Evolutionary conservation across 2,797 vertebrate genomes (phyloP).

Genomic region (Urophycis tenuis): DNA sequence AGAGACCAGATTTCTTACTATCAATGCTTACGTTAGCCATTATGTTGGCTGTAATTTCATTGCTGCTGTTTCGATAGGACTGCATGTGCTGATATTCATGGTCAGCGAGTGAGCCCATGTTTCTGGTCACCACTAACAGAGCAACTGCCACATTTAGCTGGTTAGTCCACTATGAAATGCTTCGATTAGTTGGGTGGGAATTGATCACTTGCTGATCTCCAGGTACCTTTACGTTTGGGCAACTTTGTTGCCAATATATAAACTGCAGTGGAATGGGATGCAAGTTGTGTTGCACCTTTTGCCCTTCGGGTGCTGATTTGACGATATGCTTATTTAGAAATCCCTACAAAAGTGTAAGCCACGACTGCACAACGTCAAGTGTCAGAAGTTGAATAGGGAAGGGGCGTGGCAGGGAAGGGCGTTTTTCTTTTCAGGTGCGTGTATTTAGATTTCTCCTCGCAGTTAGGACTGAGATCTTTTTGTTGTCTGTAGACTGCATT

Average conservation of each 20-base stretch:
- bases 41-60: slow-evolving; percentile 33
- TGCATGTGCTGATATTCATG: not conserved
- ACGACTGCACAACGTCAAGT: slow-evolving; percentile 30
- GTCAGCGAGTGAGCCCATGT: not conserved
- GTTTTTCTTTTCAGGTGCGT: slow-evolving; percentile 42
- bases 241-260: slow-evolving; percentile 9
- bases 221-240: not conserved
- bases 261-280: not conserved
- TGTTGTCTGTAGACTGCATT: not conserved
- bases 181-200: not conserved
- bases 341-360: slow-evolving; percentile 20
- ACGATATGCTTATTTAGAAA: not conserved
- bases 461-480: not conserved
- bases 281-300: slow-evolving; percentile 7
- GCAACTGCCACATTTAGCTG: not conserved
- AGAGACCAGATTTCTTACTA: slow-evolving; percentile 62
- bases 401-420: slow-evolving; percentile 51
- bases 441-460: not conserved
- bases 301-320: not conserved
- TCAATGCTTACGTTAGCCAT: slow-evolving; percentile 28
- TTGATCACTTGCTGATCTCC: not conserved
- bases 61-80: slow-evolving; percentile 51
- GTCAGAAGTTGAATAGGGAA: slow-evolving; percentile 39
- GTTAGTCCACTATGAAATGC: not conserved
- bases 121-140: not conserved